Percentiles rank a stretch among this genome's conserved stretches.
Conservation (phyloP, 2,888 invertebrate species). For the Andrena chrysosceles region DNA sequence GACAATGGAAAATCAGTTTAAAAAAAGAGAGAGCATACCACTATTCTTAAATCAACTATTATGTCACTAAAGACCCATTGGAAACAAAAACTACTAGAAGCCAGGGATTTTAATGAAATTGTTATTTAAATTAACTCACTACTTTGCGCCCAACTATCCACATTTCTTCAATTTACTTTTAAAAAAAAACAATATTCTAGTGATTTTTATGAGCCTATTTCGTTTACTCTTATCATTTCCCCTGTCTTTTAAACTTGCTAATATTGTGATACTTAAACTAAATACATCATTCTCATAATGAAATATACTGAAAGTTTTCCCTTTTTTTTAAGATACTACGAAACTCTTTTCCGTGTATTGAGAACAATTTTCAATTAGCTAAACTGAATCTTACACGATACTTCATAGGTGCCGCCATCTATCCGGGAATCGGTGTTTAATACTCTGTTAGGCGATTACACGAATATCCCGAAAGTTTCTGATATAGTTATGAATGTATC, state of each 20-base stretch:
- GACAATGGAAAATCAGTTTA: not conserved
- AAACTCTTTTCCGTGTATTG: not conserved
- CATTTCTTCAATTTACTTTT: no score
- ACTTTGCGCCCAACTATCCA: not conserved
- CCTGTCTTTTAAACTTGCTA: not conserved
- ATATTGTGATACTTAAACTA: not conserved
- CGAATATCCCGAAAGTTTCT: not conserved
- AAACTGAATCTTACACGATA: not conserved
- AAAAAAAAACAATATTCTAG: no score
- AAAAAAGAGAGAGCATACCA: no score
- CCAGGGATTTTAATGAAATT: not conserved
- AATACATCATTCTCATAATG: not conserved
- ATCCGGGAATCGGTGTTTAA: not conserved
- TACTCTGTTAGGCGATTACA: not conserved
- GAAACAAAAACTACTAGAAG: no score
- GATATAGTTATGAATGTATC: not conserved
- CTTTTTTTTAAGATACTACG: not conserved
- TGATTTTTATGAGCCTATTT: no score
- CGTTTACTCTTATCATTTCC: no score
- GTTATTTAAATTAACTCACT: not conserved
- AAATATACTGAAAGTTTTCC: not conserved
- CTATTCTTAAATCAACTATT: not conserved
- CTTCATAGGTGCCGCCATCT: not conserved
- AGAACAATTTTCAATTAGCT: not conserved
- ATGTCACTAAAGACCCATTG: no score